Evolutionary conservation across 2,888 invertebrate genomes (phyloP).

Genomic region (Disparrhopalites patrizii): DNA sequence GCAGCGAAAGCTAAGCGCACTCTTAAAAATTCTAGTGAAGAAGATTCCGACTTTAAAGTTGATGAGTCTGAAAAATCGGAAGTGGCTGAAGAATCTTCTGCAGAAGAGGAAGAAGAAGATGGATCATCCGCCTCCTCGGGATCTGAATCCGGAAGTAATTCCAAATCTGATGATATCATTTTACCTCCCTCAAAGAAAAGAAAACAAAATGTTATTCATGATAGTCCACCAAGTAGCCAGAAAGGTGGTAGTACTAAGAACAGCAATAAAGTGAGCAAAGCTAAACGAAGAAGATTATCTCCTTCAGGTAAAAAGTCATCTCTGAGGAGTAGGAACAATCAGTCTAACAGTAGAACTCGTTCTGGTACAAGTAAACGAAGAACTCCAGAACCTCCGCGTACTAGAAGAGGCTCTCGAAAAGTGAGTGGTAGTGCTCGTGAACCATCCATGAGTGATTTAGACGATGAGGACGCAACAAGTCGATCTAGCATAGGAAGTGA

Average conservation of each 20-base stretch:
- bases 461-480: constrained; percentile 41
- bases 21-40: constrained; percentile 52
- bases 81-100: constrained; percentile 46
- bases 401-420: constrained; percentile 14
- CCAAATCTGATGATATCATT: constrained; percentile 9
- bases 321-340: neutral
- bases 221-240: constrained; percentile 1
- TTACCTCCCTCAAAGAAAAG: neutral
- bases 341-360: constrained; percentile 10
- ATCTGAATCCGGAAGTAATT: constrained; percentile 8
- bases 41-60: constrained; percentile 61
- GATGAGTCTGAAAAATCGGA: constrained; percentile 43
- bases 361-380: constrained; percentile 9
- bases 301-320: constrained; percentile 15
- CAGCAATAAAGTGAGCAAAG: neutral
- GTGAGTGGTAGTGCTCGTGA: constrained; percentile 12
- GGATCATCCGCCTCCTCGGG: constrained; percentile 33
- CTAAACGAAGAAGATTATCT: constrained; percentile 10
- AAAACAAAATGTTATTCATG: constrained; percentile 2
- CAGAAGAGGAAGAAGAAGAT: constrained; percentile 31
- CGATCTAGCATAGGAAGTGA: constrained; percentile 25
- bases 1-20: constrained; percentile 29
- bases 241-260: neutral
- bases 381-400: neutral
- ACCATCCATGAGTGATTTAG: constrained; percentile 33